These are phyloP conservation scores for Tholera decimalis DNA, from an alignment of 2,888 invertebrate species.

Conservation along the genomic window DNA sequence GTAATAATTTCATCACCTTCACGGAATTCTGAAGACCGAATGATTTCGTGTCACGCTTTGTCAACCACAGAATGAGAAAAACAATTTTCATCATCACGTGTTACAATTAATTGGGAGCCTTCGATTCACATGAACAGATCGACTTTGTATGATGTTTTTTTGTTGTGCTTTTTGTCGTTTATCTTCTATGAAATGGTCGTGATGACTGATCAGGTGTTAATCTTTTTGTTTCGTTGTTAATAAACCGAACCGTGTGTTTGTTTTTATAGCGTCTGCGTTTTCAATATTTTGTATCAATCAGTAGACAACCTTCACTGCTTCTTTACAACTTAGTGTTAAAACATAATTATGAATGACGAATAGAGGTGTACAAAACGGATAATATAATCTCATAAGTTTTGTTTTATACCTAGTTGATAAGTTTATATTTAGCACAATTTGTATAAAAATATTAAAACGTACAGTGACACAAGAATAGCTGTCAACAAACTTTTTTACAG, in stretches of 20 bases:
- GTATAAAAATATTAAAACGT: too few relatives aligned
- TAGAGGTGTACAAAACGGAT: too few relatives aligned
- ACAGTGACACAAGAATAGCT: too few relatives aligned
- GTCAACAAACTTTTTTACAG: too few relatives aligned
- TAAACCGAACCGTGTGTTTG: conserved; percentile 21
- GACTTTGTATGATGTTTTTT: conserved; percentile 54
- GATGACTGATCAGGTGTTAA: conserved; percentile 44
- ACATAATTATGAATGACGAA: too few relatives aligned
- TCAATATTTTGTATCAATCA: neutral
- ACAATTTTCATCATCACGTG: conserved; percentile 63
- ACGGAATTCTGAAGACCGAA: conserved; percentile 55
- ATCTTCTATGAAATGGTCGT: conserved; percentile 44
- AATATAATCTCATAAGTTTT: too few relatives aligned
- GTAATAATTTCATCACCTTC: conserved; percentile 66
- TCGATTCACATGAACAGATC: conserved; percentile 60
- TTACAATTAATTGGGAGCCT: conserved; percentile 58
- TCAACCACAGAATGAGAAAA: conserved; percentile 48
- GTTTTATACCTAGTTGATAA: too few relatives aligned
- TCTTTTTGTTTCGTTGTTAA: conserved; percentile 46
- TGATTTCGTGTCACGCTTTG: conserved; percentile 71
- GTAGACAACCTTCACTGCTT: neutral
- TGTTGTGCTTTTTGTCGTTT: conserved; percentile 30
- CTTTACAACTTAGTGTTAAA: neutral
- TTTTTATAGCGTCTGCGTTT: conserved; percentile 37
- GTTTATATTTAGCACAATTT: too few relatives aligned